Percentiles rank a stretch among this genome's conserved stretches.
These are phyloP conservation scores for Syngnathus typhle DNA, from an alignment of 2,113 vertebrate genomes.

Conservation along the genomic window DNA sequence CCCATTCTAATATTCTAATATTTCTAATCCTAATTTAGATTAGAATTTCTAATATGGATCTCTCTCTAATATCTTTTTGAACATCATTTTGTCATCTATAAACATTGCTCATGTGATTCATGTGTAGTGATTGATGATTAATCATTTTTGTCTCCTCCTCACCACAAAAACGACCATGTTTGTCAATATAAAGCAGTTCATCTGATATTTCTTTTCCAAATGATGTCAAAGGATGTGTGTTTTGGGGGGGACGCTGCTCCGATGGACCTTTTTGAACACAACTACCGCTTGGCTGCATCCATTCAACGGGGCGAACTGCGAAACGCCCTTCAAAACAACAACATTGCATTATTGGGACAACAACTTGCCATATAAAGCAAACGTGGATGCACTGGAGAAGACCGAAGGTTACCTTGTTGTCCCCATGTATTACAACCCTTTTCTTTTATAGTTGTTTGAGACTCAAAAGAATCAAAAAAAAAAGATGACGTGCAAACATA, in stretches of 20 bases:
- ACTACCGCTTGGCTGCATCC: background rate
- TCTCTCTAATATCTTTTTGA: too few species aligned
- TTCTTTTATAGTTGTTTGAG: background rate
- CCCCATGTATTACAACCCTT: background rate
- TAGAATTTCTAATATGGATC: too few species aligned
- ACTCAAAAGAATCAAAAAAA: background rate
- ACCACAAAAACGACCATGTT: background rate
- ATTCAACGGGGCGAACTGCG: background rate
- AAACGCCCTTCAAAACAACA: background rate
- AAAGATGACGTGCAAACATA: background rate
- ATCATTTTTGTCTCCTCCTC: too few species aligned
- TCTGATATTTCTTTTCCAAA: background rate
- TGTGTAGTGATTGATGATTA: too few species aligned
- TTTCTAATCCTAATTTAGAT: too few species aligned
- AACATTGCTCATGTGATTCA: background rate
- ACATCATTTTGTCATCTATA: background rate
- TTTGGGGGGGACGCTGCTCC: background rate
- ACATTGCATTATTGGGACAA: background rate
- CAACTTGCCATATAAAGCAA: background rate
- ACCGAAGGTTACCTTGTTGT: background rate
- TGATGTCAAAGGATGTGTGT: background rate
- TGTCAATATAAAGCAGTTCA: background rate
- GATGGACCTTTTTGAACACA: background rate
- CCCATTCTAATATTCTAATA: too few species aligned
- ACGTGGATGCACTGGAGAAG: background rate